phyloP scores from a whole-genome alignment of 2,113 vertebrate genomes.

The Oxygymnocypris stewartii region DNA sequence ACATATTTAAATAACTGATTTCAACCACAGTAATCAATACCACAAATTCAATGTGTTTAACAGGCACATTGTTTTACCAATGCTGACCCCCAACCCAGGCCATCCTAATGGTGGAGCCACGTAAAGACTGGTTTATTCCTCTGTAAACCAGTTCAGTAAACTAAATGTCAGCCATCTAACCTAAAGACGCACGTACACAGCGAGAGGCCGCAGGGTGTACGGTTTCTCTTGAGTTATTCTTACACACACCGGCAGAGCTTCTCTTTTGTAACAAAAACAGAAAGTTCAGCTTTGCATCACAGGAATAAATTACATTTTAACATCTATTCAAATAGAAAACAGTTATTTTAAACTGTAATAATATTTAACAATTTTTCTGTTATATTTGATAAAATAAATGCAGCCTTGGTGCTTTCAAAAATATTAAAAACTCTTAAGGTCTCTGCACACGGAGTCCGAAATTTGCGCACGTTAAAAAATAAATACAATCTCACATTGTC shows the following conservation, averaged over 20 bases:
- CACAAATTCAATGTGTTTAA: too few relatives aligned
- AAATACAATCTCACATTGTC: too few relatives aligned
- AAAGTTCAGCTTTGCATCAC: background rate
- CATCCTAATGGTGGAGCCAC: too few relatives aligned
- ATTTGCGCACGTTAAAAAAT: too few relatives aligned
- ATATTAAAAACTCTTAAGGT: too few relatives aligned
- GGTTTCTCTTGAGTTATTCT: constrained; percentile 3
- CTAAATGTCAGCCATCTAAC: background rate
- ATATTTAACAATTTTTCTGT: background rate
- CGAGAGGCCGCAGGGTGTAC: background rate
- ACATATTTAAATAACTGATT: too few relatives aligned
- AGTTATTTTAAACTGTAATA: background rate
- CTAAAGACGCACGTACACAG: background rate
- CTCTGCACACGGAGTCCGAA: too few relatives aligned
- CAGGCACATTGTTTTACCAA: too few relatives aligned
- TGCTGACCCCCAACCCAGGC: too few relatives aligned
- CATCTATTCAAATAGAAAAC: background rate
- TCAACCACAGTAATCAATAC: too few relatives aligned
- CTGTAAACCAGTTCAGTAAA: background rate
- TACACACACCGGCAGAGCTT: background rate
- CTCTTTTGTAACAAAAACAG: constrained; percentile 5
- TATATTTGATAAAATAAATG: too few relatives aligned
- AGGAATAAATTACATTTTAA: background rate
- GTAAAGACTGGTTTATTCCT: background rate
- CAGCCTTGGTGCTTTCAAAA: too few relatives aligned